Base-by-base conservation (phyloP, 2,797 vertebrate species). In the Sebastes aleutianus region DNA sequence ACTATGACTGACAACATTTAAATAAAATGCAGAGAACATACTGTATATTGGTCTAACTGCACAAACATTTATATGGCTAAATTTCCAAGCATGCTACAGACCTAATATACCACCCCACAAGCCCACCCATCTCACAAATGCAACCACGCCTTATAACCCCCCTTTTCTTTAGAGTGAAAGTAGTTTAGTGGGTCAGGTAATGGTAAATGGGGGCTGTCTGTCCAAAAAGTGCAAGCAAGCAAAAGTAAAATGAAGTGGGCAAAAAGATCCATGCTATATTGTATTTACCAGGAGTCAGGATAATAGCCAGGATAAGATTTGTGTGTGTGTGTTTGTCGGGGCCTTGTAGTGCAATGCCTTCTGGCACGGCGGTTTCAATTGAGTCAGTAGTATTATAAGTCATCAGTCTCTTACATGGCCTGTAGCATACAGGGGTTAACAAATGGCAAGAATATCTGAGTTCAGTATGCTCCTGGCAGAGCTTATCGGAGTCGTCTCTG, bases 111-210 rank as follows among this genome's bases (percentile, higher is more conserved):
- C 22, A 59, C 16, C 6, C 36, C 36, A 39, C 36, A 39, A 39
- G 36, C 36, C 36, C 36, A 39, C 36, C 36, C 36, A 39, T 1
- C 36, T 5, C 29, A 20, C 54, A 27, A 29, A 16, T 50, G 31
- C n/a, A 65, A 39, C 36, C 43, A 47, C 22, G 61, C 61, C 34
- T 56, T 65, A 65, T 64, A 76, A 70, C 70, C 56, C 58, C 34
- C 24, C 13, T 54, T 76, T 73, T 29, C 64, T 70, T 27, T 36
- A 56, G 10, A 70, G 53, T 66, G 59, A 76, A 78, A 53, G 70
- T 8, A 34, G 79, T 63, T 71, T 63, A 81, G 43, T 85, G 71
- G 86, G 78, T 84, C 78, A 83, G 54, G 31, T 71, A 71, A 29
- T 66, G n/a, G 56, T 14, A 59, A 83, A 80, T 64, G 29, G 70